A percentile compares a stretch with the other conserved stretches of the same genome.
Evolutionary conservation across 1,140 invertebrate species (phyloP).

Genomic region (Aporrectodea caliginosa): DNA sequence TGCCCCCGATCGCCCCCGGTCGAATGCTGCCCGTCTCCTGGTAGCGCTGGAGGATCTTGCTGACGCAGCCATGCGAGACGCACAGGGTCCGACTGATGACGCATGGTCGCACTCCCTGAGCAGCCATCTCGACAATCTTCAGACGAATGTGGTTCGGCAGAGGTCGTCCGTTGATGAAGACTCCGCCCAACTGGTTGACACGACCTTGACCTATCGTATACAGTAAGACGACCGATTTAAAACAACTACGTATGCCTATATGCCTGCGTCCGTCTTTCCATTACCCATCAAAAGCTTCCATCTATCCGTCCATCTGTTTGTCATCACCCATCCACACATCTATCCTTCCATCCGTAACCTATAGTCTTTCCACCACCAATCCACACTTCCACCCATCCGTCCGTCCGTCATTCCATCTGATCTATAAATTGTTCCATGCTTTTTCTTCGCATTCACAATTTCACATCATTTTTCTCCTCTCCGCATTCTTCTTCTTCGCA

Average conservation of each 20-base stretch:
- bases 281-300: too few relatives aligned
- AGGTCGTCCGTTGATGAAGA: slow-evolving; percentile 86
- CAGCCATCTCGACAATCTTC: slow-evolving; percentile 85
- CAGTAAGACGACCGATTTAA: not conserved
- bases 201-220: slow-evolving; percentile 62
- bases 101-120: slow-evolving; percentile 60
- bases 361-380: not conserved
- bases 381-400: not conserved
- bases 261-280: too few relatives aligned
- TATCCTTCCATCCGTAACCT: not conserved
- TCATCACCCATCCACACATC: not conserved
- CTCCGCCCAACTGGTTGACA: slow-evolving; percentile 83
- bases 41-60: slow-evolving; percentile 36
- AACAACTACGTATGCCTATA: too few relatives aligned
- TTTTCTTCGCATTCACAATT: too few relatives aligned
- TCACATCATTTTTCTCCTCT: too few relatives aligned
- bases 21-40: slow-evolving; percentile 81
- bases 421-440: too few relatives aligned
- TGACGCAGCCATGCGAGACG: slow-evolving; percentile 24
- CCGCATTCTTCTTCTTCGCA: too few relatives aligned
- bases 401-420: too few relatives aligned
- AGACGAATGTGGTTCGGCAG: slow-evolving; percentile 75
- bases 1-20: slow-evolving; percentile 97
- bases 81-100: slow-evolving; percentile 23
- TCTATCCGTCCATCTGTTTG: not conserved